phyloP scores from a whole-genome alignment of 2,888 invertebrate genomes.

The Gastracanthus pulcherrimus region DNA sequence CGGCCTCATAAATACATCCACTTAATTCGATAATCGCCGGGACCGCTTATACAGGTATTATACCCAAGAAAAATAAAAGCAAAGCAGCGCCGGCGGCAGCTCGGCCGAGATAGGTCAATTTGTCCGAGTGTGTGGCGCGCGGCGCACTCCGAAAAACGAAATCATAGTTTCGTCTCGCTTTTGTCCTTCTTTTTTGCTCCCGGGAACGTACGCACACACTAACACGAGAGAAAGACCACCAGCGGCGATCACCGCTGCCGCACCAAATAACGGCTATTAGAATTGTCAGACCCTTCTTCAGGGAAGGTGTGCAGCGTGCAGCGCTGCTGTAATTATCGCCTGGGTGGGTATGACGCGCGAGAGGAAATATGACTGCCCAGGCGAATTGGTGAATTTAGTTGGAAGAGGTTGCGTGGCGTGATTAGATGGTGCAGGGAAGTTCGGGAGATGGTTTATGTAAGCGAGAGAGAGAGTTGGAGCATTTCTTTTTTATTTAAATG shows the following conservation, averaged over 20 bases:
- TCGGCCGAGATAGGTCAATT: conserved; percentile 66
- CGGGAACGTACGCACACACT: not conserved
- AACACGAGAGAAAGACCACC: conserved; percentile 35
- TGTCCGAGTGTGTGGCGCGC: conserved; percentile 55
- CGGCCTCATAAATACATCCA: conserved; percentile 59
- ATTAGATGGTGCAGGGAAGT: no score
- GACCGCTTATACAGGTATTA: conserved; percentile 24
- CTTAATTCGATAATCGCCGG: conserved; percentile 67
- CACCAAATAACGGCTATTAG: conserved; percentile 67
- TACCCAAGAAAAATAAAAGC: not conserved
- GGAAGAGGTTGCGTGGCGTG: no score
- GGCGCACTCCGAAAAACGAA: conserved; percentile 34
- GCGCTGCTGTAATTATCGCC: conserved; percentile 2
- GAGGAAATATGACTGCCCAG: not conserved
- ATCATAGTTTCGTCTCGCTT: conserved; percentile 33
- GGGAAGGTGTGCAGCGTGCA: not conserved
- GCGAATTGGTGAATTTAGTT: not conserved
- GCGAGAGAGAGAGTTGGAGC: no score
- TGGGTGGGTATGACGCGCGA: not conserved
- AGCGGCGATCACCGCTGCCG: not conserved
- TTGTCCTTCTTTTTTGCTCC: not conserved
- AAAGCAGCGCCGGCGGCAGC: conserved; percentile 4
- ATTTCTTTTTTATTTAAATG: no score
- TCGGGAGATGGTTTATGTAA: no score
- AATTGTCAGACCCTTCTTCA: conserved; percentile 60